Conservation (phyloP, 2,113 vertebrate species). For the Cricetomys ansorgei region DNA sequence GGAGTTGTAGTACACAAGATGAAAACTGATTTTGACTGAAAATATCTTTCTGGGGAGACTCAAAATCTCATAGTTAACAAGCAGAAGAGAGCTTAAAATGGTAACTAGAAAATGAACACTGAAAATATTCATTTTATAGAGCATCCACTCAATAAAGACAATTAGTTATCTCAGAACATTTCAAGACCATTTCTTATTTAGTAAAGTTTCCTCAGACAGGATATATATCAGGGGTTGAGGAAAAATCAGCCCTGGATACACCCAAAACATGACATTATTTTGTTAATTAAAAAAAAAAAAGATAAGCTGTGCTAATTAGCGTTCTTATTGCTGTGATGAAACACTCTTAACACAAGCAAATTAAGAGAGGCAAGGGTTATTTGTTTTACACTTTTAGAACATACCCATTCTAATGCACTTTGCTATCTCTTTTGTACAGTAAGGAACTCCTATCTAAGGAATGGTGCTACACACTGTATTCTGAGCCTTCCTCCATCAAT, state of each 20-base stretch:
- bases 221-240: background rate
- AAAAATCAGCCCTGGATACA: fast-evolving
- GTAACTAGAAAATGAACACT: background rate
- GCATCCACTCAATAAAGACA: fast-evolving
- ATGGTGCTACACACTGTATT: background rate
- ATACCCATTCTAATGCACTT: background rate
- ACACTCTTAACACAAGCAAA: too few relatives aligned
- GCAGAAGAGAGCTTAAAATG: background rate
- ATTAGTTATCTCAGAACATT: background rate
- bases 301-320: background rate
- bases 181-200: background rate
- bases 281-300: background rate
- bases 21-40: background rate
- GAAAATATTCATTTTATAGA: background rate
- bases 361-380: background rate
- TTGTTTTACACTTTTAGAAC: background rate
- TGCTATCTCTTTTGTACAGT: background rate
- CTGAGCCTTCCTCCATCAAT: background rate
- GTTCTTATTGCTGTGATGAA: background rate
- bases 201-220: background rate
- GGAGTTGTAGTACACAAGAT: background rate
- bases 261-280: background rate
- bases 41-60: background rate
- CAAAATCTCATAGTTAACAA: constrained; percentile 13
- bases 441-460: background rate